Evolutionary conservation across 2,888 invertebrate species (phyloP).

Genomic region (Dryomyza anilis): DNA sequence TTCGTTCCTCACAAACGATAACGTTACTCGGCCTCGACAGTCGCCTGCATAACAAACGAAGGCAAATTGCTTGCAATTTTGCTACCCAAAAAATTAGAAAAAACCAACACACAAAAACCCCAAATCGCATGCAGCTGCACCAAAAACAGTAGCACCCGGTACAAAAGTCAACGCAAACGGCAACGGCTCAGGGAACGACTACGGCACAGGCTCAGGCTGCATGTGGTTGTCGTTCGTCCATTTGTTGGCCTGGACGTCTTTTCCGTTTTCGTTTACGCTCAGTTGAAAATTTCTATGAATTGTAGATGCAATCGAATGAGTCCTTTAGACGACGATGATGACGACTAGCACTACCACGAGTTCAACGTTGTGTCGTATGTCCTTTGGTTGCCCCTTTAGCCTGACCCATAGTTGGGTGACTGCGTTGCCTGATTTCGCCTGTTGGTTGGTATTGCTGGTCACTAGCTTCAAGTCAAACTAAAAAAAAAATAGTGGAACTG

Average conservation of each 20-base stretch:
- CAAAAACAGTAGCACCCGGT: background rate
- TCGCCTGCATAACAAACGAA: constrained; percentile 31
- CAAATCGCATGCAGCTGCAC: constrained; percentile 5
- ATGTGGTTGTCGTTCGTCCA: constrained; percentile 34
- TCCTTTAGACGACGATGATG: constrained; percentile 1
- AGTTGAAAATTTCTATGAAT: constrained; percentile 57
- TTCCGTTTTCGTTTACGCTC: constrained; percentile 55
- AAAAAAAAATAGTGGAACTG: no score
- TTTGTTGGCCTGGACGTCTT: constrained; percentile 35
- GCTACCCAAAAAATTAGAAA: constrained; percentile 8
- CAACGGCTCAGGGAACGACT: no score
- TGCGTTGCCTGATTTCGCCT: no score
- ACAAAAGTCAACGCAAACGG: no score
- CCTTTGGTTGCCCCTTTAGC: constrained; percentile 11
- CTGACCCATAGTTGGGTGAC: no score
- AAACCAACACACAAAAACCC: background rate
- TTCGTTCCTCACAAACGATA: constrained; percentile 6
- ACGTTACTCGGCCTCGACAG: background rate
- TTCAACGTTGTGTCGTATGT: constrained; percentile 5
- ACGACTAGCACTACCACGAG: no score
- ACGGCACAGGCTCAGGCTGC: no score
- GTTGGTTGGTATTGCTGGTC: background rate
- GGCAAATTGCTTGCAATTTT: constrained; percentile 34
- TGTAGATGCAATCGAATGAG: constrained; percentile 55
- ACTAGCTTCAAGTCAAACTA: constrained; percentile 2